phyloP scores from a whole-genome alignment of 2,797 vertebrate genomes.

The Cuniculus paca region DNA sequence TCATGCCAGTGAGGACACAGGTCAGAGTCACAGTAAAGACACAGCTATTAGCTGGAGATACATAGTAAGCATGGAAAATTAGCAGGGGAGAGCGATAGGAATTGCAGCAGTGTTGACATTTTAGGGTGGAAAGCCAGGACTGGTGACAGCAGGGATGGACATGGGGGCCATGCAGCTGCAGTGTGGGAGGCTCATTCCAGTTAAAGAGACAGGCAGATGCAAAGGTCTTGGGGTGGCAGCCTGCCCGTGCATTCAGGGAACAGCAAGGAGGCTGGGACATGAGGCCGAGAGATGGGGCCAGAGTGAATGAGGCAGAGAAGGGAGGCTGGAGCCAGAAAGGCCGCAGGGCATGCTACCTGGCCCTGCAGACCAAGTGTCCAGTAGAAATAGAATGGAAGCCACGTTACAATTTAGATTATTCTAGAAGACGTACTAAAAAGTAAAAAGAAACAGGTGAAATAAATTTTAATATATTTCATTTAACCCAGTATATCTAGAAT shows the following conservation, averaged over 20 bases:
- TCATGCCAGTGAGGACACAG: background rate
- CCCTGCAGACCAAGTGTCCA: fast-evolving
- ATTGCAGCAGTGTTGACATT: background rate
- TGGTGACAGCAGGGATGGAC: fast-evolving
- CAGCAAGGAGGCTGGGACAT: background rate
- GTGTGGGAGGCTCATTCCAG: background rate
- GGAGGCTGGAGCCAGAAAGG: background rate
- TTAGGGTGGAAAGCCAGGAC: background rate
- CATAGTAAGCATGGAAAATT: background rate
- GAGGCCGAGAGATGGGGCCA: no score
- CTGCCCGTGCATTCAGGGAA: background rate
- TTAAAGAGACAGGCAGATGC: background rate
- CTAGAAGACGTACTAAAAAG: background rate
- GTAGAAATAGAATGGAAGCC: background rate
- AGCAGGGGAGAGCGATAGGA: background rate
- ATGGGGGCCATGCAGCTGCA: fast-evolving
- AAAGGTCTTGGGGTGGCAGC: background rate
- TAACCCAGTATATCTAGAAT: background rate
- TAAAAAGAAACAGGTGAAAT: background rate
- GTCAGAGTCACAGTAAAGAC: background rate
- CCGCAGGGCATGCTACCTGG: fast-evolving
- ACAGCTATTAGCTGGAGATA: background rate
- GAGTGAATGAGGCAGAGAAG: background rate
- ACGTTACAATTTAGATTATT: background rate
- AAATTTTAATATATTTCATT: background rate